Evolutionary conservation across 2,797 vertebrate species (phyloP).

Genomic region (Centropyge bicolor): DNA sequence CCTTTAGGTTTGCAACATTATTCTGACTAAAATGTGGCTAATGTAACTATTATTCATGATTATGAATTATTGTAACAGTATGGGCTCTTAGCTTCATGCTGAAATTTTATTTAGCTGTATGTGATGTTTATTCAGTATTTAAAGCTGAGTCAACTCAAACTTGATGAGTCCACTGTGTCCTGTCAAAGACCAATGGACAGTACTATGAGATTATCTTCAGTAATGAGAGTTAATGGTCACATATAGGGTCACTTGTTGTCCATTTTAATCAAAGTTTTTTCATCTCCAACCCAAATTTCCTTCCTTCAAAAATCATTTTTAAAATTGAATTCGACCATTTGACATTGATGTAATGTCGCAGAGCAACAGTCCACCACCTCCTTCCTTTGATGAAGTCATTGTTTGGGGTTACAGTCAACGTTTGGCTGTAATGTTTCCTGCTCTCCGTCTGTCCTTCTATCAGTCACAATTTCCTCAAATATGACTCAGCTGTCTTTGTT

Average conservation of each 20-base stretch:
- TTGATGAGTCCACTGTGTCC: constrained; percentile 11
- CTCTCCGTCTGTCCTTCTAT: constrained; percentile 42
- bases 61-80: no score
- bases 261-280: neutral
- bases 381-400: constrained; percentile 54
- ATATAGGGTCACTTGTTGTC: neutral
- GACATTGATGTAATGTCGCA: constrained; percentile 34
- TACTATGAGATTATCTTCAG: constrained; percentile 4
- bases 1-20: neutral
- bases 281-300: constrained; percentile 1
- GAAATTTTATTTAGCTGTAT: no score
- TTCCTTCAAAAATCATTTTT: neutral
- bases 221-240: neutral
- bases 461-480: constrained; percentile 53
- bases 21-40: no score
- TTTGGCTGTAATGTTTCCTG: constrained; percentile 35
- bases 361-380: constrained; percentile 9
- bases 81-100: no score
- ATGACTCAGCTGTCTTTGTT: constrained; percentile 55
- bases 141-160: no score
- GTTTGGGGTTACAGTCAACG: constrained; percentile 40
- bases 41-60: no score
- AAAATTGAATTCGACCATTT: constrained; percentile 19
- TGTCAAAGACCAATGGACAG: constrained; percentile 22
- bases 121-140: no score